A percentile compares a stretch with the other conserved stretches of the same genome.
Conservation (phyloP, 2,797 vertebrate genomes). For the Myotis vivesi region DNA sequence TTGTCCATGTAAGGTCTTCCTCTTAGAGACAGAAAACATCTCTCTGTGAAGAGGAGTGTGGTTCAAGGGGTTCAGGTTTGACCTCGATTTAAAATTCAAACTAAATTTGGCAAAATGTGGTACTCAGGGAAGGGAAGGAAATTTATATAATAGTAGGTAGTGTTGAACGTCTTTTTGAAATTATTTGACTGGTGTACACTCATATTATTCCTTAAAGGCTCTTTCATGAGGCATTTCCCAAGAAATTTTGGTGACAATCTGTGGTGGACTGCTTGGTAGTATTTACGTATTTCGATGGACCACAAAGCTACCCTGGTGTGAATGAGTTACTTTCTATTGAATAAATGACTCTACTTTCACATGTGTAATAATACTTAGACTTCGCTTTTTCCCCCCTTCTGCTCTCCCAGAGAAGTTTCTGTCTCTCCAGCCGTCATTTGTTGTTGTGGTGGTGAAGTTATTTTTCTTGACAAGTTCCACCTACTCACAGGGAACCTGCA, state of each 20-base stretch:
- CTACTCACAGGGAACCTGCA: constrained; percentile 88
- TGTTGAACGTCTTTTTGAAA: constrained; percentile 63
- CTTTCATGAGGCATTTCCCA: constrained; percentile 81
- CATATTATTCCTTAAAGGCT: constrained; percentile 77
- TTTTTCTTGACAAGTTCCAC: constrained; percentile 89
- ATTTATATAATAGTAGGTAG: background rate
- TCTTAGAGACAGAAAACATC: constrained; percentile 56
- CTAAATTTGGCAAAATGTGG: constrained; percentile 56
- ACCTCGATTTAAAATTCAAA: constrained; percentile 46
- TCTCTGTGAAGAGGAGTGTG: background rate
- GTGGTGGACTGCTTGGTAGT: constrained; percentile 87
- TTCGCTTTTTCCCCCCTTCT: constrained; percentile 76
- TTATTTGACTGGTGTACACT: constrained; percentile 64
- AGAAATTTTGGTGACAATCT: constrained; percentile 83
- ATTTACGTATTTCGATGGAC: constrained; percentile 85
- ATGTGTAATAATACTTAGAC: constrained; percentile 81
- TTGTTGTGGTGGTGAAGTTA: constrained; percentile 88
- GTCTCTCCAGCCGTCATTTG: constrained; percentile 73
- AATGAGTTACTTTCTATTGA: constrained; percentile 84
- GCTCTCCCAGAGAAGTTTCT: constrained; percentile 77
- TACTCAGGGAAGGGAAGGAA: constrained; percentile 62
- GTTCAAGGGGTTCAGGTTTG: constrained; percentile 48
- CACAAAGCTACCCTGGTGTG: constrained; percentile 81
- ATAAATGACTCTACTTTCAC: constrained; percentile 86
- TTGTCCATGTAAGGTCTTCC: background rate